Conservation (phyloP, 2,888 invertebrate genomes). For the Plebejus argus region DNA sequence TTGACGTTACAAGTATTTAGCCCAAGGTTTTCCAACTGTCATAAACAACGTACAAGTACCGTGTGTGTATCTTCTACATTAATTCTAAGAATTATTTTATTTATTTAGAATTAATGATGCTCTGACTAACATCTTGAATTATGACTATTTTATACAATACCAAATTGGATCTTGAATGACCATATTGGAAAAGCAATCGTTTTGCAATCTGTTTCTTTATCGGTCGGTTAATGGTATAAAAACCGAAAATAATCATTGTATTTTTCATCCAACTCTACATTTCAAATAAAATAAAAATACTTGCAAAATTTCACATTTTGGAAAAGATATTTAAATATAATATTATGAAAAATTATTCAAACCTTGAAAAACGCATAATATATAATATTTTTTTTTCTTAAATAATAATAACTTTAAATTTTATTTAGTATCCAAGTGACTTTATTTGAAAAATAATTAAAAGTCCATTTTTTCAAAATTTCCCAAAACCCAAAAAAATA, state of each 20-base stretch:
- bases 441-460: not conserved
- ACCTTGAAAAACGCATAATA: not conserved
- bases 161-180: constrained; percentile 29
- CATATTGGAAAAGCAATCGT: constrained; percentile 8
- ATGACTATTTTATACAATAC: constrained; percentile 7
- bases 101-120: not conserved
- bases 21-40: not conserved
- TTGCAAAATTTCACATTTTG: constrained; percentile 1
- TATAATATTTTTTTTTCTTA: not conserved
- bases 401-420: not conserved
- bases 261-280: not conserved
- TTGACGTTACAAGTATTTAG: not conserved
- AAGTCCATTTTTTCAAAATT: not conserved
- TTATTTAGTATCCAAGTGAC: not conserved
- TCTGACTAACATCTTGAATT: constrained; percentile 16
- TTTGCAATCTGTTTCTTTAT: not conserved
- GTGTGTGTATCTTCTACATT: not conserved
- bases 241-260: not conserved
- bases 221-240: not conserved
- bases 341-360: not conserved
- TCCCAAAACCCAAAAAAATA: not conserved
- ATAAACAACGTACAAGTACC: not conserved
- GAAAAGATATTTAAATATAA: not conserved
- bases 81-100: not conserved
- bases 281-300: not conserved